These are phyloP conservation scores for Neria commutata DNA, from an alignment of 2,888 invertebrate genomes.

Conservation along the genomic window DNA sequence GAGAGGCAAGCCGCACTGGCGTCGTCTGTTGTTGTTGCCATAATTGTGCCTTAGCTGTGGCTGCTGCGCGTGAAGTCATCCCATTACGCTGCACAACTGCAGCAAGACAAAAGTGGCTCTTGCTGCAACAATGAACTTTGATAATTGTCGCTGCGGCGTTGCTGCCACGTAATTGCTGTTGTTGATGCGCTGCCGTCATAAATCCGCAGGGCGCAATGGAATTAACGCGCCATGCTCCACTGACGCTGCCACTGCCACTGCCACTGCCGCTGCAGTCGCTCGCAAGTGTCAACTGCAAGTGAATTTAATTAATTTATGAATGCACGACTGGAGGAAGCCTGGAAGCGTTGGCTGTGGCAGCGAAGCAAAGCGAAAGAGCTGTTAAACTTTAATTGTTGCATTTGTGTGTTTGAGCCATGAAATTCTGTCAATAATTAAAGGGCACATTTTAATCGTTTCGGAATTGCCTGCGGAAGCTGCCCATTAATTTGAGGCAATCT, in stretches of 20 bases:
- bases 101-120: neutral
- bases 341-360: too few relatives aligned
- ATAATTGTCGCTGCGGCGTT: neutral
- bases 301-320: constrained; percentile 9
- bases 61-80: neutral
- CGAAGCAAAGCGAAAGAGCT: too few relatives aligned
- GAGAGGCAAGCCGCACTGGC: neutral
- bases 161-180: neutral
- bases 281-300: constrained; percentile 6
- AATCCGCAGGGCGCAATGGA: neutral
- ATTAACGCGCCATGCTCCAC: neutral
- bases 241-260: neutral
- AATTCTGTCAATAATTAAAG: too few relatives aligned
- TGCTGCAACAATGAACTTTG: constrained; percentile 1
- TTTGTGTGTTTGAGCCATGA: too few relatives aligned
- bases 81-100: neutral
- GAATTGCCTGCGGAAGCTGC: too few relatives aligned
- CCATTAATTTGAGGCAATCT: too few relatives aligned
- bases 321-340: neutral
- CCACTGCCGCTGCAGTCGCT: neutral
- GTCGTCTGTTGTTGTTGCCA: neutral
- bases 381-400: too few relatives aligned
- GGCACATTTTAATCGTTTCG: too few relatives aligned
- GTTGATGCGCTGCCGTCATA: neutral
- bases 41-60: constrained; percentile 2